Conservation (phyloP, 2,113 vertebrate genomes). For the Amphiprion percula region DNA sequence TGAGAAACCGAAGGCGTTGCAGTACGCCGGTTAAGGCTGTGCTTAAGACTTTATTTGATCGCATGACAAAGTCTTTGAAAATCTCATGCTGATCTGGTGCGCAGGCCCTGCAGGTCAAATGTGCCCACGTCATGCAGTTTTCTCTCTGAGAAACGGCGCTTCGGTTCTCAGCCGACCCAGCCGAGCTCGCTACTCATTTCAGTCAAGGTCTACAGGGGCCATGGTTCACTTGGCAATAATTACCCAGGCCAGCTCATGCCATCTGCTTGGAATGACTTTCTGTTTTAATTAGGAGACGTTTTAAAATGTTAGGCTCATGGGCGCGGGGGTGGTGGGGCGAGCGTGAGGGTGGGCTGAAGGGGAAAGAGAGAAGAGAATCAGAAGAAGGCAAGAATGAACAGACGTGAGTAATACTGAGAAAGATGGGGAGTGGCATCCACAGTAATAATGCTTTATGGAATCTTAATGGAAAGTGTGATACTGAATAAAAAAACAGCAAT, state of each 20-base stretch:
- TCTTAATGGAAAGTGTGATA: slow-evolving; percentile 51
- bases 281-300: slow-evolving; percentile 76
- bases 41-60: slow-evolving; percentile 25
- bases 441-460: slow-evolving; percentile 59
- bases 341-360: slow-evolving; percentile 12
- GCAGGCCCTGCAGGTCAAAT: slow-evolving; percentile 39
- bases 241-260: slow-evolving; percentile 67
- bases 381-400: slow-evolving; percentile 26
- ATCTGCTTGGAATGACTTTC: slow-evolving; percentile 76
- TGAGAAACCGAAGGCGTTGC: not conserved
- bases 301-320: slow-evolving; percentile 56
- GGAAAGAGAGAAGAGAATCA: slow-evolving; percentile 33
- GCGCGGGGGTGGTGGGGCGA: not conserved
- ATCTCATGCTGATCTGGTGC: slow-evolving; percentile 1
- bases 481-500: slow-evolving; percentile 38
- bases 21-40: not conserved
- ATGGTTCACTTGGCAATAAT: slow-evolving; percentile 74
- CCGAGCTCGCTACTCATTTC: slow-evolving; percentile 48
- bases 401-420: slow-evolving; percentile 31
- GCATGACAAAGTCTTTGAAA: slow-evolving; percentile 41
- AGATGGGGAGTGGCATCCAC: slow-evolving; percentile 37
- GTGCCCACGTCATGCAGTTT: not conserved
- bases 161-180: slow-evolving; percentile 26
- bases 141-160: slow-evolving; percentile 26
- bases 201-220: slow-evolving; percentile 63